Evolutionary conservation across 2,888 invertebrate genomes (phyloP).

Genomic region (Gonocerus acuteangulatus): DNA sequence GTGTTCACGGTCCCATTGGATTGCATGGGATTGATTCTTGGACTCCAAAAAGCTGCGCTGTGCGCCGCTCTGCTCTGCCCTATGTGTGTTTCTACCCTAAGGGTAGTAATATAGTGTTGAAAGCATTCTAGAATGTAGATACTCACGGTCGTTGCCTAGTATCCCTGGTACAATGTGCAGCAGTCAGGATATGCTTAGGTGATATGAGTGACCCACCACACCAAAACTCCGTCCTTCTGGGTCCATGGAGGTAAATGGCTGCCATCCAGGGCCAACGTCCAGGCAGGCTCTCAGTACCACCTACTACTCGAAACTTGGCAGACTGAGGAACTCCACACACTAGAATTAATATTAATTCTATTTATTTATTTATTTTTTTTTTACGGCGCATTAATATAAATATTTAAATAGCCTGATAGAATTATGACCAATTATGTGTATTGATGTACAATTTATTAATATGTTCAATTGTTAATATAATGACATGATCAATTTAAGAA

Average conservation of each 20-base stretch:
- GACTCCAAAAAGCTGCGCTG: too few relatives aligned
- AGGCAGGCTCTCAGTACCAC: slow-evolving; percentile 73
- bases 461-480: too few relatives aligned
- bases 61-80: too few relatives aligned
- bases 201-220: slow-evolving; percentile 40
- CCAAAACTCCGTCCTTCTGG: slow-evolving; percentile 50
- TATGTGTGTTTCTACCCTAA: too few relatives aligned
- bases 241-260: slow-evolving; percentile 81
- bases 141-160: slow-evolving; percentile 79
- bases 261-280: slow-evolving; percentile 97
- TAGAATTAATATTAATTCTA: slow-evolving; percentile 41
- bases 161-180: slow-evolving; percentile 58
- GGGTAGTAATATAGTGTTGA: too few relatives aligned
- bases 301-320: slow-evolving; percentile 81
- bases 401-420: background rate
- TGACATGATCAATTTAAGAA: too few relatives aligned
- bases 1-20: too few relatives aligned
- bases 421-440: too few relatives aligned
- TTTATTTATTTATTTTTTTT: background rate
- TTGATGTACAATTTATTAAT: too few relatives aligned
- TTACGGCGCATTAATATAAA: background rate
- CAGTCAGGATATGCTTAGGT: slow-evolving; percentile 39
- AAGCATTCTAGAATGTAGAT: too few relatives aligned
- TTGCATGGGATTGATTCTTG: too few relatives aligned
- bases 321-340: slow-evolving; percentile 77